These are phyloP conservation scores for Gadopsis marmoratus DNA, from an alignment of 2,797 vertebrate genomes.

Conservation along the genomic window DNA sequence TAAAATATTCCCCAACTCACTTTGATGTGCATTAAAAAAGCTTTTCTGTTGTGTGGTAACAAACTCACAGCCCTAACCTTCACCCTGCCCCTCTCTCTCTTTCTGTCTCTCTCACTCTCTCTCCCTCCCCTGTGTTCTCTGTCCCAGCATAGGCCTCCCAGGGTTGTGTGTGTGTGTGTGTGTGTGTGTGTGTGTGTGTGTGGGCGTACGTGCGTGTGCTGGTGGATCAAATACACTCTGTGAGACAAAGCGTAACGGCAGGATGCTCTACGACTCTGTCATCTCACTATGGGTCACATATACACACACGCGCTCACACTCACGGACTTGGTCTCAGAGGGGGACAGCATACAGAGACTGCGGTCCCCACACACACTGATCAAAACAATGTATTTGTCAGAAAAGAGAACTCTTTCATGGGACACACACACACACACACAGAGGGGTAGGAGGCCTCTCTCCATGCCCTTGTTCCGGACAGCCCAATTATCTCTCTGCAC, in stretches of 20 bases:
- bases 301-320: constrained; percentile 58
- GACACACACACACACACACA: constrained; percentile 60
- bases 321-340: constrained; percentile 68
- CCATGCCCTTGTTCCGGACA: constrained; percentile 84
- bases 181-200: constrained; percentile 47
- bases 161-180: constrained; percentile 54
- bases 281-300: constrained; percentile 81
- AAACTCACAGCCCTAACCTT: constrained; percentile 75
- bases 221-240: constrained; percentile 82
- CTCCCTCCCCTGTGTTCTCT: constrained; percentile 71
- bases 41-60: constrained; percentile 51
- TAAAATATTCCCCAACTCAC: not conserved
- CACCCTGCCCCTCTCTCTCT: constrained; percentile 55
- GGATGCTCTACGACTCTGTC: constrained; percentile 81
- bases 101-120: constrained; percentile 43
- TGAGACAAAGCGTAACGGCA: constrained; percentile 81
- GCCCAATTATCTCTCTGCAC: constrained; percentile 86
- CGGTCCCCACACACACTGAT: constrained; percentile 79
- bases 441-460: constrained; percentile 78
- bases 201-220: constrained; percentile 27
- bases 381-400: constrained; percentile 84
- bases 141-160: constrained; percentile 69
- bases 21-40: constrained; percentile 18
- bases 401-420: constrained; percentile 81
- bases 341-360: constrained; percentile 71